Conservation (phyloP, 2,888 invertebrate species). For the Leistus spinibarbis region DNA sequence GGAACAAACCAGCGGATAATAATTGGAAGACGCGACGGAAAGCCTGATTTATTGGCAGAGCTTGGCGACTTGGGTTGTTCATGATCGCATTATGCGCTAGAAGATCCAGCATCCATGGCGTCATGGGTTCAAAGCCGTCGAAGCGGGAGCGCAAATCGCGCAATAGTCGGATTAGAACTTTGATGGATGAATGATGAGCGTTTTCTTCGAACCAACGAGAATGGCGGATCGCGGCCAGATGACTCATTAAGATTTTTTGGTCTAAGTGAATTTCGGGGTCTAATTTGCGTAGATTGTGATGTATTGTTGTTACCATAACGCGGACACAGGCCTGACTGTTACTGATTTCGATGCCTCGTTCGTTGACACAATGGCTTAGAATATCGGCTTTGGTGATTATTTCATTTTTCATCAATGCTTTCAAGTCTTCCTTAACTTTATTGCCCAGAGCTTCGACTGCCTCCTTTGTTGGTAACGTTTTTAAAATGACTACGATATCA, state of each 20-base stretch:
- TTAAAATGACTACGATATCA: conserved; percentile 95
- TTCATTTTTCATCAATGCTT: conserved; percentile 69
- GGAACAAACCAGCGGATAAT: conserved; percentile 90
- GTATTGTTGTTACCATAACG: conserved; percentile 91
- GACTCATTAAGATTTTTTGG: conserved; percentile 81
- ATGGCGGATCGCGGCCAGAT: conserved; percentile 92
- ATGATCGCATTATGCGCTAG: conserved; percentile 95
- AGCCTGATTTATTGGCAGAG: conserved; percentile 89
- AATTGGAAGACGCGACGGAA: conserved; percentile 90
- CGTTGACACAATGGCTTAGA: conserved; percentile 64
- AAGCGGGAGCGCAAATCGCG: conserved; percentile 90
- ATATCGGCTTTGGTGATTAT: conserved; percentile 67
- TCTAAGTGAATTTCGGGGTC: conserved; percentile 85
- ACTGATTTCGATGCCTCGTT: conserved; percentile 87
- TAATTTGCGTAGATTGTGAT: conserved; percentile 90
- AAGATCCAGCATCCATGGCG: conserved; percentile 96
- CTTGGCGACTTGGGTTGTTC: conserved; percentile 93
- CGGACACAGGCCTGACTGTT: conserved; percentile 85
- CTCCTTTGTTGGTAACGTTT: conserved; percentile 94
- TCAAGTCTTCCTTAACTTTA: conserved; percentile 87
- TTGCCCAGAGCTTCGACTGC: conserved; percentile 91
- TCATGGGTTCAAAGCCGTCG: conserved; percentile 86
- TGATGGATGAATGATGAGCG: conserved; percentile 95
- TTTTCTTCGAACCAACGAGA: conserved; percentile 99
- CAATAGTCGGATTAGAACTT: conserved; percentile 88